Base-by-base conservation (phyloP, 92 coral and sea anemone genomes). In the Blastomussa wellsi region DNA sequence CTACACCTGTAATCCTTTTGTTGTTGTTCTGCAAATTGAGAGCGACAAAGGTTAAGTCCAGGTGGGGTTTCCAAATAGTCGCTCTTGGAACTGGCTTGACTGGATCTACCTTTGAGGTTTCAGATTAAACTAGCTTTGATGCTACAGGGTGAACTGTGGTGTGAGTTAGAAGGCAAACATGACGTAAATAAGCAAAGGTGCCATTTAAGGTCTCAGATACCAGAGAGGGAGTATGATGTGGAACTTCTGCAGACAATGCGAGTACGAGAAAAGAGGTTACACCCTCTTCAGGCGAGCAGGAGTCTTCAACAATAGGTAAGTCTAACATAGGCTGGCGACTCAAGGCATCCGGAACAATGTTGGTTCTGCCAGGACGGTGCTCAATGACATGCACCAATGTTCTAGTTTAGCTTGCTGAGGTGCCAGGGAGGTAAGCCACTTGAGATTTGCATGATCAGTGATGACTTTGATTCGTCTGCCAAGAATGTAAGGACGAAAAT, bases 371-470 rank as follows among this genome's bases (percentile, higher is more conserved):
- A 4, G 88, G 73, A 28, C 91, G 74, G 74, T 78, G 90, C 53
- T 76, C 83, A 52, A 86, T 81, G 88, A 69, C 87, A 91, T 84
- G 31, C 93, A 90, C 91, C 89, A 90, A 7, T 84, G 33, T 39
- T 91, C 88, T 31, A 79, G 75, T 83, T 90, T 90, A 49, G 90
- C 84, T 36, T 90, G 90, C 72, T 80, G 87, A 37, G 92, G 92
- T 48, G 92, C 90, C 48, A 90, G 33, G 52, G 87, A 62, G 47
- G 86, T 73, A 10, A 89, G 78, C 90, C 92, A 86, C 41, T 86
- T 81, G 41, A 89, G 83, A 67, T 88, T 86, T 71, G 81, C 81
- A 59, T 86, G 90, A n/a, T 86, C 90, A 29, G 86, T 80, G 7
- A 86, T 64, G 17, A 89, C 92, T 85, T 87, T 78, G 13, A 80